Evolutionary conservation across 2,888 invertebrate genomes (phyloP), one percentile per base, ranked within the genome.

Genomic region (Erebia palarica): DNA sequence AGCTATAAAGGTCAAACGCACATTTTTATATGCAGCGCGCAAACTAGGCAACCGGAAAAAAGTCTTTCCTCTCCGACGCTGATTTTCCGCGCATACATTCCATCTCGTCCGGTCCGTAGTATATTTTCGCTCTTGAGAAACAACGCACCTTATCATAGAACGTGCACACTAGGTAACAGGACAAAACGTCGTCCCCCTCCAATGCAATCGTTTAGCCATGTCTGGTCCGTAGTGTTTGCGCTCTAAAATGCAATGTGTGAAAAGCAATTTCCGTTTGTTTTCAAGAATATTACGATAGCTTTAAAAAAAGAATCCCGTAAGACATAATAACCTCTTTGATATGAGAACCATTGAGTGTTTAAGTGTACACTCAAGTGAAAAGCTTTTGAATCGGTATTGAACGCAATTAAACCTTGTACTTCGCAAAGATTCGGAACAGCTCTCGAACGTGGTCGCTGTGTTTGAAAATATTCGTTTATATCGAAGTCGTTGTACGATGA

Each of bases 311-410:
- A 11, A 55, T 21, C 51, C 49, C 63, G 16, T 21, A n/a, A 63
- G 63, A 49, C 21, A 61, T 69, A 70, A 61, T 69, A 70, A 53
- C 61, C 78, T 80, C 87, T 90, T 90, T 90, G 90, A 89, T 85
- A 82, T 77, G 68, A 71, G 81, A 79, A 76, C 73, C 76, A 78
- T 84, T 74, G 80, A 90, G 87, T 85, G 80, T 83, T 85, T 86
- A 87, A 90, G 90, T 86, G 87, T 86, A 83, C 80, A 73, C 87
- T 88, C 77, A 78, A 82, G 80, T 73, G 76, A 77, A 83, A 84
- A 76, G 80, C 79, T 82, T 84, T 84, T 84, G 85, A 82, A 81
- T 84, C 81, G 80, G 79, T 79, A 77, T 78, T 77, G 80, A 76
- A 82, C 82, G 81, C 84, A 85, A 87, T 88, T 87, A 88, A 86